phyloP scores from a whole-genome alignment of 2,888 invertebrate species.

The Lampropteryx suffumata region DNA sequence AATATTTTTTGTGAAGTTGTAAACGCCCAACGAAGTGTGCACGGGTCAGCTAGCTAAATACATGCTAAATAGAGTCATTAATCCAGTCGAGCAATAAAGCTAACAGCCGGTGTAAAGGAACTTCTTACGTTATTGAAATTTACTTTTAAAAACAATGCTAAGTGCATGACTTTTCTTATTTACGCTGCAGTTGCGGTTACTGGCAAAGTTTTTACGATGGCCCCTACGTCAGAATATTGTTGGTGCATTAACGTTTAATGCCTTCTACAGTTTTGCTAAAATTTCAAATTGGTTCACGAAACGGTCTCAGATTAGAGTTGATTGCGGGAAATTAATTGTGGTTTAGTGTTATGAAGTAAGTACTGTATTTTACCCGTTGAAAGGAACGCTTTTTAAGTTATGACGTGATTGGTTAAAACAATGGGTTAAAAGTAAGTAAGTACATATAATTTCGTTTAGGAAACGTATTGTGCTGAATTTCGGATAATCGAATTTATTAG shows the following conservation, averaged over 20 bases:
- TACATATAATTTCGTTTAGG: no score
- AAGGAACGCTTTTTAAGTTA: no score
- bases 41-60: no score
- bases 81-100: slow-evolving; percentile 44
- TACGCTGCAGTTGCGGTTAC: slow-evolving; percentile 55
- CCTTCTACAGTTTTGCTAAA: slow-evolving; percentile 62
- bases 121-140: slow-evolving; percentile 73
- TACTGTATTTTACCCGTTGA: slow-evolving; percentile 3
- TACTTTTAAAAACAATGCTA: slow-evolving; percentile 73
- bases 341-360: slow-evolving; percentile 4
- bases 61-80: slow-evolving; percentile 44
- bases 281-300: slow-evolving; percentile 71
- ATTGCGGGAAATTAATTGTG: slow-evolving; percentile 48
- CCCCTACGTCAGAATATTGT: slow-evolving; percentile 64
- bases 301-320: slow-evolving; percentile 61
- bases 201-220: slow-evolving; percentile 76
- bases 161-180: slow-evolving; percentile 61
- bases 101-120: slow-evolving; percentile 53
- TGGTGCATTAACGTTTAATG: slow-evolving; percentile 77
- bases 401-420: no score
- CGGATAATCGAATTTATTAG: no score
- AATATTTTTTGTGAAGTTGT: no score
- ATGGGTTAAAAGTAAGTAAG: no score
- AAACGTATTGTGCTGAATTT: no score
- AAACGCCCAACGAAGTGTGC: no score